These are phyloP conservation scores for Margarornis squamiger DNA, from an alignment of 2,797 vertebrate genomes.

Conservation along the genomic window DNA sequence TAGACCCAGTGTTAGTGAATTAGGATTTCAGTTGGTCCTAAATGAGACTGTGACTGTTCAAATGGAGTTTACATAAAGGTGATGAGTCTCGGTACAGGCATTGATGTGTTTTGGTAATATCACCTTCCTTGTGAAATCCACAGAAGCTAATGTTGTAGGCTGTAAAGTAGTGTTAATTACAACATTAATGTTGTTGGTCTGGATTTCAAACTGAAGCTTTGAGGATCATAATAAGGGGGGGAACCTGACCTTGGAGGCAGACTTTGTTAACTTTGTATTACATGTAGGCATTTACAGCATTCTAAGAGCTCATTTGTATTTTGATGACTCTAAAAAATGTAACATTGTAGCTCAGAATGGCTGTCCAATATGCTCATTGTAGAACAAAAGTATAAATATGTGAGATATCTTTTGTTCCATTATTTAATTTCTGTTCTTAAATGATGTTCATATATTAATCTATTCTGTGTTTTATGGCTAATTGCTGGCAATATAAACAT, in stretches of 20 bases:
- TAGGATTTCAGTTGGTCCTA: neutral
- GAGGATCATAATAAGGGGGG: neutral
- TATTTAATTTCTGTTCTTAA: slow-evolving; percentile 40
- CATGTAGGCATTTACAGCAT: neutral
- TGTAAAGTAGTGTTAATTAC: neutral
- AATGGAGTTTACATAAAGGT: neutral
- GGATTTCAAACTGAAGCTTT: neutral
- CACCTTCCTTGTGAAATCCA: neutral
- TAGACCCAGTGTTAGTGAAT: neutral
- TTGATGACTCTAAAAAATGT: neutral
- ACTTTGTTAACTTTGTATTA: neutral
- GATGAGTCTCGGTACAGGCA: fast-evolving
- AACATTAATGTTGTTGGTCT: neutral
- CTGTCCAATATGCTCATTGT: neutral
- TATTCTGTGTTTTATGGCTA: slow-evolving; percentile 57
- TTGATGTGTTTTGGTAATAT: neutral
- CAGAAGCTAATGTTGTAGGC: neutral
- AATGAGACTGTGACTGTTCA: neutral
- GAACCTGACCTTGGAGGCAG: neutral
- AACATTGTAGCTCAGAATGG: slow-evolving; percentile 2
- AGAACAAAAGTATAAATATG: neutral
- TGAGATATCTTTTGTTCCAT: slow-evolving; percentile 12
- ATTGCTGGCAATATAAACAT: slow-evolving; percentile 57
- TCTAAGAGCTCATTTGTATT: neutral
- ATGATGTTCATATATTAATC: slow-evolving; percentile 5